Conservation (phyloP, 2,113 vertebrate genomes). For the Peromyscus leucopus region DNA sequence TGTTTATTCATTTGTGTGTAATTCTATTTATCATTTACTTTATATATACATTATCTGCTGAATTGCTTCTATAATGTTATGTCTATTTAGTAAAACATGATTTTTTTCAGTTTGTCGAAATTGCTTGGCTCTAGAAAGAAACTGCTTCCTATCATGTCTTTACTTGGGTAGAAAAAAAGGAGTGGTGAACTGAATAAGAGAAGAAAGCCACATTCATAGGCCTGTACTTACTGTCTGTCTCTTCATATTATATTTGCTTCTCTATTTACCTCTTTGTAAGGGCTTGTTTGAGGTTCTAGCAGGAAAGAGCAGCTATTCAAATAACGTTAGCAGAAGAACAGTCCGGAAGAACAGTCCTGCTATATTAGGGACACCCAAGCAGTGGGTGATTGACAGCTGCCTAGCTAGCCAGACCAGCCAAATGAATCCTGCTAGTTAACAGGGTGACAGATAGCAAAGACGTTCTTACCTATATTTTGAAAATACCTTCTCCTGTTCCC, state of each 20-base stretch:
- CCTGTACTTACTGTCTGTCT: slow-evolving; percentile 25
- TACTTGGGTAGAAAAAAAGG: neutral
- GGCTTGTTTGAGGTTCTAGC: neutral
- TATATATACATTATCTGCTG: neutral
- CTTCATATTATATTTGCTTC: neutral
- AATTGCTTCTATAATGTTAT: slow-evolving; percentile 32
- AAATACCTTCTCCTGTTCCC: neutral
- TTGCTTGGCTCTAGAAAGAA: slow-evolving; percentile 42
- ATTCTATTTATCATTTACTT: neutral
- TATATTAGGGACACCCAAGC: neutral
- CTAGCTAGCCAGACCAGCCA: neutral
- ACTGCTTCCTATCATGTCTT: neutral
- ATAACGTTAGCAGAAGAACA: neutral
- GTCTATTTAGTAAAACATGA: slow-evolving; percentile 24
- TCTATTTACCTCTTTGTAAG: slow-evolving; percentile 19
- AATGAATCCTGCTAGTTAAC: neutral
- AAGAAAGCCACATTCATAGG: neutral
- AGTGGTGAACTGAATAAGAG: neutral
- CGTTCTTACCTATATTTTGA: neutral
- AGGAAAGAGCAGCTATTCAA: neutral
- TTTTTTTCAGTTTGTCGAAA: slow-evolving; percentile 7
- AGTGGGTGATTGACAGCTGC: neutral
- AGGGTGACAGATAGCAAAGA: neutral
- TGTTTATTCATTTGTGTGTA: neutral
- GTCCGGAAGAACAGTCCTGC: neutral